phyloP scores from a whole-genome alignment of 2,113 vertebrate genomes.

The Clarias magur region DNA sequence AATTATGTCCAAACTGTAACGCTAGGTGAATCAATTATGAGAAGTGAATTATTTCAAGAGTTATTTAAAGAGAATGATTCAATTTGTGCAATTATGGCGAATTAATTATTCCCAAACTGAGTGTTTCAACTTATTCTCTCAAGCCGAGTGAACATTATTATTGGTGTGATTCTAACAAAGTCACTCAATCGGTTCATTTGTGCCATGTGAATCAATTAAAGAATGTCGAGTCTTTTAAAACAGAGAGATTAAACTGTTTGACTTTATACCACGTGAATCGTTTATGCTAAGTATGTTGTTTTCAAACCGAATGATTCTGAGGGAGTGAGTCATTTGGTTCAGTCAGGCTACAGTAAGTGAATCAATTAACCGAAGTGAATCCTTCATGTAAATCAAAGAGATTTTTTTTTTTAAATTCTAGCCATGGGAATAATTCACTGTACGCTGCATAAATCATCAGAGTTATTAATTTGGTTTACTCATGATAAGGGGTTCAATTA shows the following conservation, averaged over 20 bases:
- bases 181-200: no score
- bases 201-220: no score
- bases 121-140: not conserved
- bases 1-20: not conserved
- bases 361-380: not conserved
- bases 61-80: not conserved
- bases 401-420: not conserved
- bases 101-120: not conserved
- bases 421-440: no score
- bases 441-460: not conserved
- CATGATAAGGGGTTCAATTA: not conserved
- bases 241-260: no score
- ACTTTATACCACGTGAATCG: no score
- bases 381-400: not conserved
- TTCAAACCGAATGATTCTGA: not conserved
- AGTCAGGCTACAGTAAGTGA: not conserved
- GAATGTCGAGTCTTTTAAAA: no score
- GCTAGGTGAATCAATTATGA: not conserved
- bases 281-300: not conserved
- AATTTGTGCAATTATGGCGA: not conserved
- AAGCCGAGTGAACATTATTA: no score
- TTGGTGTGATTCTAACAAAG: no score
- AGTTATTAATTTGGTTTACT: not conserved
- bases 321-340: not conserved
- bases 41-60: not conserved